phyloP scores from a whole-genome alignment of 2,797 vertebrate genomes.

The Lagorchestes hirsutus region DNA sequence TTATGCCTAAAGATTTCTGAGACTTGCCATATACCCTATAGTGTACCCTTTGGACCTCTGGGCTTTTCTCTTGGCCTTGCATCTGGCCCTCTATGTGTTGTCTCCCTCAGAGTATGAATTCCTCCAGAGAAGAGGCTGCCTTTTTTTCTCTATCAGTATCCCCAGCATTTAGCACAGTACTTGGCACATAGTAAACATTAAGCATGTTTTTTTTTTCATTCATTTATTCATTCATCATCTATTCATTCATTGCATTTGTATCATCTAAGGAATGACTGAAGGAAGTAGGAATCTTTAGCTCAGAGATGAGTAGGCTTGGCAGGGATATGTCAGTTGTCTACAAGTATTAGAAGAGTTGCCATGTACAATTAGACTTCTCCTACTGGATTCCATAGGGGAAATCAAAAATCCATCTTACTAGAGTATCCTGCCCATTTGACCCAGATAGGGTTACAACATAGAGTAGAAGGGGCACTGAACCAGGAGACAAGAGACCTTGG shows the following conservation, averaged over 20 bases:
- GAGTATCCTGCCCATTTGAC: neutral
- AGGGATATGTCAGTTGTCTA: neutral
- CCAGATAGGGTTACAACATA: neutral
- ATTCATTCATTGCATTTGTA: neutral
- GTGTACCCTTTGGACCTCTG: no score
- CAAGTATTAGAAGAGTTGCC: neutral
- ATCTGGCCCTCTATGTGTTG: neutral
- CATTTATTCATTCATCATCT: neutral
- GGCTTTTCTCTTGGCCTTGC: neutral
- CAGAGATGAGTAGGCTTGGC: neutral
- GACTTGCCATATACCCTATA: no score
- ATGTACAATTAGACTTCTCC: neutral
- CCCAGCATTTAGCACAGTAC: neutral
- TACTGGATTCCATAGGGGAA: neutral
- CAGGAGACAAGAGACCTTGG: neutral
- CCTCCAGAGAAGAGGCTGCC: neutral
- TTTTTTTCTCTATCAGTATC: neutral
- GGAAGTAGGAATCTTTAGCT: neutral
- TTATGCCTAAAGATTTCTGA: neutral
- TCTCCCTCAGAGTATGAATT: neutral
- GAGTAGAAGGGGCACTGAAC: neutral
- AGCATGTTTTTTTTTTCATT: neutral
- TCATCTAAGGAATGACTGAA: neutral
- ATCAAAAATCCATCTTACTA: neutral
- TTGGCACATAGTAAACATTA: neutral